phyloP scores from a whole-genome alignment of 2,888 invertebrate genomes.

The Caenorhabditis sp. region DNA sequence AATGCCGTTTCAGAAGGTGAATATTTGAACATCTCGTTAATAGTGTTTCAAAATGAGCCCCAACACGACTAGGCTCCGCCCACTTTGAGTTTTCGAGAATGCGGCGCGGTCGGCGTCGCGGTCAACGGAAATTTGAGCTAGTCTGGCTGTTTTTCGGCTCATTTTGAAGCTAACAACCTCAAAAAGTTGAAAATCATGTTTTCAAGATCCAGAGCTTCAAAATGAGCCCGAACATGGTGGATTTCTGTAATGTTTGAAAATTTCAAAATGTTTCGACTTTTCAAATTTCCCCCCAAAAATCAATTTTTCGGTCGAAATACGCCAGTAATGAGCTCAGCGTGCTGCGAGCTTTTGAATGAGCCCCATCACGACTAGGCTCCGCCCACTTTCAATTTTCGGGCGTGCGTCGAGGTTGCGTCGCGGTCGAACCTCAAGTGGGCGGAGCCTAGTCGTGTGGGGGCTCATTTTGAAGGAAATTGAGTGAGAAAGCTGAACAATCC shows the following conservation, averaged over 20 bases:
- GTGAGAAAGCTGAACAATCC: too few relatives aligned
- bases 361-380: too few relatives aligned
- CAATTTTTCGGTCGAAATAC: too few relatives aligned
- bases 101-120: not conserved
- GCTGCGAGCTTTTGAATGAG: too few relatives aligned
- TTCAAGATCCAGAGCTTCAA: too few relatives aligned
- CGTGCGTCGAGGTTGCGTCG: not conserved
- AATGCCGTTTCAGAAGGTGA: conserved; percentile 55
- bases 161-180: not conserved
- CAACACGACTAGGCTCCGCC: not conserved
- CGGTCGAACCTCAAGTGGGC: not conserved
- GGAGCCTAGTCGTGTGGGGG: not conserved
- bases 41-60: conserved; percentile 4
- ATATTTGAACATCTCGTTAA: not conserved
- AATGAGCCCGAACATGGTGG: too few relatives aligned
- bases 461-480: not conserved
- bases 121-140: not conserved
- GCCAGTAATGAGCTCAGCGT: too few relatives aligned
- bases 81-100: not conserved
- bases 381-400: not conserved
- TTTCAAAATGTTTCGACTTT: too few relatives aligned
- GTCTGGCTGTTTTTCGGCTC: not conserved
- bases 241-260: too few relatives aligned
- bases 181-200: not conserved
- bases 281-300: too few relatives aligned